Conservation (phyloP, 2,113 vertebrate genomes). For the Sinocyclocheilus rhinocerous region DNA sequence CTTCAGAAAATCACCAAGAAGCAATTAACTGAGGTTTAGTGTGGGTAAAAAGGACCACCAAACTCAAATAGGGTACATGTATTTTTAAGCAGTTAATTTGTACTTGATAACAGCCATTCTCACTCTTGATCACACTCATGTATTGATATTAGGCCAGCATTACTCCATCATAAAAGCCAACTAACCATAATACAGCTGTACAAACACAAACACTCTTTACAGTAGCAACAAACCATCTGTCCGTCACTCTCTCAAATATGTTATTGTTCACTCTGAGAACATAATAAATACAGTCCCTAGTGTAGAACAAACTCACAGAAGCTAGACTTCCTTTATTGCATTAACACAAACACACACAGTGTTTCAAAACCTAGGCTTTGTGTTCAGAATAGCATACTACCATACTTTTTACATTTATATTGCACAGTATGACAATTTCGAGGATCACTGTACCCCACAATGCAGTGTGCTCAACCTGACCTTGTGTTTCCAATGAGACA, state of each 20-base stretch:
- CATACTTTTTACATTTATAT: background rate
- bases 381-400: background rate
- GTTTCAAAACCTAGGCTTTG: constrained; percentile 21
- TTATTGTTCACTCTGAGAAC: constrained; percentile 13
- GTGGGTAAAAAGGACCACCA: background rate
- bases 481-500: background rate
- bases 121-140: background rate
- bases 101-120: background rate
- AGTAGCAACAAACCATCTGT: constrained; percentile 23
- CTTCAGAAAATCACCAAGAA: background rate
- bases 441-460: background rate
- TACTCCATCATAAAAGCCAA: background rate
- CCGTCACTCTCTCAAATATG: background rate
- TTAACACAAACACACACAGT: background rate
- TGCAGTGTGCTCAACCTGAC: background rate
- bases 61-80: background rate
- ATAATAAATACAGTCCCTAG: constrained; percentile 30
- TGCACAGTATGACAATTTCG: background rate
- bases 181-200: constrained; percentile 30
- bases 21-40: too few species aligned
- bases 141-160: background rate
- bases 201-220: constrained; percentile 13
- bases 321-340: background rate
- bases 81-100: background rate
- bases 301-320: constrained; percentile 20